Percentiles rank a stretch among this genome's conserved stretches.
These are phyloP conservation scores for Prinia subflava DNA, from an alignment of 2,113 vertebrate species.

Conservation along the genomic window DNA sequence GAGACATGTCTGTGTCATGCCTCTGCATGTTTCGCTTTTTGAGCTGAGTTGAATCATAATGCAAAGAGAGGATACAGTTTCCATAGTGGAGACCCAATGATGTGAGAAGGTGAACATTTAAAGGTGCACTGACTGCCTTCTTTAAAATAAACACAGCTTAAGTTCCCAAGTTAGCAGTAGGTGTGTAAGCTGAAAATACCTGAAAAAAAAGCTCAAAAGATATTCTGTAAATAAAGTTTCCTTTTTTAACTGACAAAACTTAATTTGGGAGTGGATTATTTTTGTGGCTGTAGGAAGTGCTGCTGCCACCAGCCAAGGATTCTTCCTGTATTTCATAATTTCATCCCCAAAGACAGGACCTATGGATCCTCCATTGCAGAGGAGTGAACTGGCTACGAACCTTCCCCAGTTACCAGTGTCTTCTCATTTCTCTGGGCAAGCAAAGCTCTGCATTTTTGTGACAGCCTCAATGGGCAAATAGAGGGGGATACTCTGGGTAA, in stretches of 20 bases:
- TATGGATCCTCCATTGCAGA: fast-evolving
- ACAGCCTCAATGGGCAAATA: background rate
- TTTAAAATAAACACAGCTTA: background rate
- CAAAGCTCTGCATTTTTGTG: background rate
- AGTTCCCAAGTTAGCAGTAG: background rate
- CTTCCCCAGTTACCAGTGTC: background rate
- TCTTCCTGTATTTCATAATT: background rate
- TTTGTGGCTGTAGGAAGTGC: background rate
- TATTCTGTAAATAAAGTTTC: background rate
- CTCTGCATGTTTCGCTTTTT: background rate
- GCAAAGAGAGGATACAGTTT: background rate
- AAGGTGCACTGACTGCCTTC: background rate
- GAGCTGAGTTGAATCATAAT: background rate
- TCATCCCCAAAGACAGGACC: background rate
- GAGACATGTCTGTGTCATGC: background rate
- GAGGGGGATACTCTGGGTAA: background rate
- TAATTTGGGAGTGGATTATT: background rate
- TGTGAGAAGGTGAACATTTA: background rate
- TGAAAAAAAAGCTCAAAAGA: background rate
- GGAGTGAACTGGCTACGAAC: background rate
- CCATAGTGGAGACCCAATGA: background rate
- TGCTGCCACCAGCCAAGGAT: background rate
- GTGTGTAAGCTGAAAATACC: background rate
- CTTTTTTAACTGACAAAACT: background rate
- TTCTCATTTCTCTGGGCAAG: background rate